Conservation (phyloP, 2,113 vertebrate species). For the Sylvia atricapilla region DNA sequence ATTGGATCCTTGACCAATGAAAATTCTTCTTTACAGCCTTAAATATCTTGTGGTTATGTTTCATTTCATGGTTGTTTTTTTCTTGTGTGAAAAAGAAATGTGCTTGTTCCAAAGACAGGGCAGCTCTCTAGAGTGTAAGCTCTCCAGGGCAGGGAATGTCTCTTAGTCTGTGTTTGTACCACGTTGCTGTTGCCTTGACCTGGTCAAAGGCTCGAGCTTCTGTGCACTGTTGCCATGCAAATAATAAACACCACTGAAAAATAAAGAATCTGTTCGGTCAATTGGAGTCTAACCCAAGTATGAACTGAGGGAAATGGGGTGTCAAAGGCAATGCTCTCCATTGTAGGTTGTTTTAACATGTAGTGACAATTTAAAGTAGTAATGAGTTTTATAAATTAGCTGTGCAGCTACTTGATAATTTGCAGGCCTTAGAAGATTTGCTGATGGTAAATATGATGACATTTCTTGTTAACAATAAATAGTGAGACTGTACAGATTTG, state of each 20-base stretch:
- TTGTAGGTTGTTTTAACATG: not conserved
- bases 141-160: slow-evolving; percentile 1
- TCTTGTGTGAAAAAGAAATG: not conserved
- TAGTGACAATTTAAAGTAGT: not conserved
- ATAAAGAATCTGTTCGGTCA: not conserved
- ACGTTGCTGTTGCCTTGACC: not conserved
- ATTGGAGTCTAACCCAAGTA: not conserved
- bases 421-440: not conserved
- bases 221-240: slow-evolving; percentile 11
- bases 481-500: not conserved
- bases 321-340: not conserved
- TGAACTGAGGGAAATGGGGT: not conserved
- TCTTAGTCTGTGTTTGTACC: not conserved
- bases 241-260: slow-evolving; percentile 55
- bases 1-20: not conserved
- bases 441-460: not conserved
- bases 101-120: not conserved
- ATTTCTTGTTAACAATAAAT: slow-evolving; percentile 7
- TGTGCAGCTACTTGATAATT: not conserved
- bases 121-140: slow-evolving; percentile 48
- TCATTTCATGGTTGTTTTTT: not conserved
- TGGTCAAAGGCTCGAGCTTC: not conserved
- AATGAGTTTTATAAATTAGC: not conserved
- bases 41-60: not conserved
- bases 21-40: not conserved